Evolutionary conservation across 2,113 vertebrate species (phyloP).

Genomic region (Uropsilus gracilis): DNA sequence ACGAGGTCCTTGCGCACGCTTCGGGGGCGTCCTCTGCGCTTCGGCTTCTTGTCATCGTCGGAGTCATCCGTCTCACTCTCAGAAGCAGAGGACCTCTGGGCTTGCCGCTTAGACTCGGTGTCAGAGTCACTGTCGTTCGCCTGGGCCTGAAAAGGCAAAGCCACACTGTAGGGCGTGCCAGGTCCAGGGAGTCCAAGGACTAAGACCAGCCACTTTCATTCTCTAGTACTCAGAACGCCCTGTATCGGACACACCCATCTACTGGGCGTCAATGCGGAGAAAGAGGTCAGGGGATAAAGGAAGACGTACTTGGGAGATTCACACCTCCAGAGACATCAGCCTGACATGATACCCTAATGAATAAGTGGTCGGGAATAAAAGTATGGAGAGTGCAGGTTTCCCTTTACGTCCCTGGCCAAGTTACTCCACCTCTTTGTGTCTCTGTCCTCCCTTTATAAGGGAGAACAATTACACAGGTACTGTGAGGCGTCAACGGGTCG

Average conservation of each 20-base stretch:
- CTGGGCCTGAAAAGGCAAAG: conserved; percentile 87
- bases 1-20: conserved; percentile 96
- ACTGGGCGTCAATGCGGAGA: background rate
- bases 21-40: conserved; percentile 94
- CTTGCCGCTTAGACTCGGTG: conserved; percentile 94
- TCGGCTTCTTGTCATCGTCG: conserved; percentile 96
- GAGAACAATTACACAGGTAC: background rate
- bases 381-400: background rate
- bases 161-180: background rate
- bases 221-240: background rate
- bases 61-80: conserved; percentile 97
- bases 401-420: background rate
- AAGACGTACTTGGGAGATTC: background rate
- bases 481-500: background rate
- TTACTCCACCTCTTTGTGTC: background rate
- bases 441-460: background rate
- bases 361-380: background rate
- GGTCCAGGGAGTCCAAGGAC: background rate
- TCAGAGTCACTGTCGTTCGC: conserved; percentile 98
- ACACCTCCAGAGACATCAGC: background rate
- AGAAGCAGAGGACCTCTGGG: conserved; percentile 93
- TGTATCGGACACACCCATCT: background rate
- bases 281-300: background rate
- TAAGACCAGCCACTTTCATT: background rate
- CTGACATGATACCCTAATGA: too few relatives aligned